A percentile compares a stretch with the other conserved stretches of the same genome.
phyloP scores from a whole-genome alignment of 1,140 invertebrate genomes.

The Lepidurus arcticus region DNA sequence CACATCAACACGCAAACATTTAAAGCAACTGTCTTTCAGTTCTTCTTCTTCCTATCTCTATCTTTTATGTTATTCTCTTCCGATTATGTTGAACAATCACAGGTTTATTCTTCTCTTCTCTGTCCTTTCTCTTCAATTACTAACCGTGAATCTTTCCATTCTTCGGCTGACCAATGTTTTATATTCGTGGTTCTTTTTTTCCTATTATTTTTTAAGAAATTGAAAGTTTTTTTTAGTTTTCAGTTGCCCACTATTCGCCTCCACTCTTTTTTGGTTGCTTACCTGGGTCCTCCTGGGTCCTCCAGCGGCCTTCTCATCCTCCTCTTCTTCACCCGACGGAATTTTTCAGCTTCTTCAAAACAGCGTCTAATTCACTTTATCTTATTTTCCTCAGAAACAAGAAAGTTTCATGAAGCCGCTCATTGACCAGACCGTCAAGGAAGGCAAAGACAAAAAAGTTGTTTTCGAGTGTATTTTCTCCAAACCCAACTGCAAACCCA shows the following conservation, averaged over 20 bases:
- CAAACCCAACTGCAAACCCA: constrained; percentile 83
- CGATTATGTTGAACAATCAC: constrained; percentile 11
- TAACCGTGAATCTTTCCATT: constrained; percentile 33
- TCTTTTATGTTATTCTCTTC: constrained; percentile 23
- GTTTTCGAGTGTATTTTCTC: constrained; percentile 83
- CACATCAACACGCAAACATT: neutral
- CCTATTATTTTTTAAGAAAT: neutral
- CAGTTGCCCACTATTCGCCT: constrained; percentile 41
- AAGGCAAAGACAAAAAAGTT: constrained; percentile 94
- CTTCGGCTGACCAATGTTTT: constrained; percentile 12
- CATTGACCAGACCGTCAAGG: constrained; percentile 87
- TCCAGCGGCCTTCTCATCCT: constrained; percentile 14
- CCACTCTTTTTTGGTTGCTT: constrained; percentile 36
- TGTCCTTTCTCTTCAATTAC: constrained; percentile 26
- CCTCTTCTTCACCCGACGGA: constrained; percentile 6
- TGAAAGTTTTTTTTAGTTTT: neutral
- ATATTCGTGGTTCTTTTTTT: neutral
- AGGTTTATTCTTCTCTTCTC: constrained; percentile 34
- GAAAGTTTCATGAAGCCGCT: constrained; percentile 92
- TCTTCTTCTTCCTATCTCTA: constrained; percentile 29
- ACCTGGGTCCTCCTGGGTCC: constrained; percentile 27
- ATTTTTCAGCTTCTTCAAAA: neutral
- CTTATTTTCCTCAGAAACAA: constrained; percentile 65
- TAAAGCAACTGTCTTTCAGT: neutral
- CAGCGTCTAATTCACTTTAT: constrained; percentile 5